Base-by-base conservation (phyloP, 2,113 vertebrate species). In the Nothobranchius furzeri region DNA sequence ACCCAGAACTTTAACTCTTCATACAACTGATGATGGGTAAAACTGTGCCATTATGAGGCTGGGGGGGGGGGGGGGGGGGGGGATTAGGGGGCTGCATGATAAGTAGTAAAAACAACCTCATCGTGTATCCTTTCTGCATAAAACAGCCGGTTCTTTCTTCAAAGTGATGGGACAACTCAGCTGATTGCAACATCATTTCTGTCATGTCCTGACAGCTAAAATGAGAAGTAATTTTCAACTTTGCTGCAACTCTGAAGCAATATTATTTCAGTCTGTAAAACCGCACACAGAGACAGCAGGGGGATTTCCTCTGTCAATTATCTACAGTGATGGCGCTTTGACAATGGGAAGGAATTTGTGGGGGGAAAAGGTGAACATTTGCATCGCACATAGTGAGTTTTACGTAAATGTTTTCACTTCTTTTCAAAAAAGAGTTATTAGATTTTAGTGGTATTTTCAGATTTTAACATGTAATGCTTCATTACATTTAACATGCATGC, bases 1-100 rank as follows among this genome's bases (percentile, higher is more conserved):
- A 80, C 70, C 60, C 72, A 64, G 60, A 79, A 57, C 61, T 68
- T 78, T 67, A 62, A 75, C 82, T 73, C 78, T 70, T 71, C 68
- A 51, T 56, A 36, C 54, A 69, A 75, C 64, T 72, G 76, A 87
- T 77, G 69, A 75, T 54, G 58, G 53, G 53, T 63, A 53, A 77
- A 57, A 76, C 79, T 74, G 15, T 81, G 70, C 65, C 70, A 76
- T 83, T 64, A 62, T 24, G 47, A 35, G 51, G 42, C 30, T 4
- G 40, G 53, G 25, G 4, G 47, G 15, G 1, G 15, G 47, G 15
- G 1, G 0, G 40, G 53, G 25, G 4, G 47, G 15, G 1, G 15
- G 47, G 15, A 20, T 20, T 20, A 20, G 7, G 46, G 46, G 4
- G 46, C 46, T 72, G 70, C 65, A 52, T 48, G 47, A 61, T 59